These are phyloP conservation scores for Drosophila murphyi DNA, from an alignment of 1,140 invertebrate genomes.

Conservation along the genomic window DNA sequence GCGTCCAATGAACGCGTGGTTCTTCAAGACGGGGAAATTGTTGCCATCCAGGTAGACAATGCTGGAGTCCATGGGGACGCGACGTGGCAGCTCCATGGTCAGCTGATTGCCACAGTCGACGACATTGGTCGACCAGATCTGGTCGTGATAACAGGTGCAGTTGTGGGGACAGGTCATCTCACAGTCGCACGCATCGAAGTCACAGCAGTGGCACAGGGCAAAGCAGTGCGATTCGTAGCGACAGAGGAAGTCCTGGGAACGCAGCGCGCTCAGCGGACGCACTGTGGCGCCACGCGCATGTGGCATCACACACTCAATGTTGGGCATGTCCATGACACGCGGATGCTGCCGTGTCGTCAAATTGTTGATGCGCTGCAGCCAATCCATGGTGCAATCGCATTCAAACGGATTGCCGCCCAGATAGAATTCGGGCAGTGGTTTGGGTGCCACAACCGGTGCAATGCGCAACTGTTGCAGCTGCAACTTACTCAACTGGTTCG, in stretches of 20 bases:
- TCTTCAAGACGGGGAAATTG: constrained; percentile 92
- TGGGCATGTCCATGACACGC: constrained; percentile 93
- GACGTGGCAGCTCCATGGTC: constrained; percentile 90
- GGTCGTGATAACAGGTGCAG: constrained; percentile 96
- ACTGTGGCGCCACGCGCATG: constrained; percentile 89
- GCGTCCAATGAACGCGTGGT: constrained; percentile 95
- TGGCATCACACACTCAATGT: constrained; percentile 93
- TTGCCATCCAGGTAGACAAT: constrained; percentile 96
- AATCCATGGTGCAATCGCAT: constrained; percentile 96
- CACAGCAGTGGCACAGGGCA: constrained; percentile 96
- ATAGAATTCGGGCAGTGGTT: constrained; percentile 93
- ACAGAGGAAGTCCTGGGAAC: constrained; percentile 94
- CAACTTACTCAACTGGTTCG: constrained; percentile 92
- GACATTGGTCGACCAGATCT: constrained; percentile 96
- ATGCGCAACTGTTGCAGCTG: constrained; percentile 92
- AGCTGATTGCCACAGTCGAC: constrained; percentile 94
- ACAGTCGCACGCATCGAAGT: constrained; percentile 97
- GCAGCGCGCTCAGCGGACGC: constrained; percentile 88
- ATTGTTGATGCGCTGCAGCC: constrained; percentile 94
- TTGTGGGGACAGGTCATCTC: constrained; percentile 97
- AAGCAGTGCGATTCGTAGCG: constrained; percentile 96
- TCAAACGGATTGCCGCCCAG: constrained; percentile 95
- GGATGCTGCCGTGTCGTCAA: constrained; percentile 93
- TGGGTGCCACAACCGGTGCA: constrained; percentile 88
- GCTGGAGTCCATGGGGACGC: constrained; percentile 97